Evolutionary conservation across 2,797 vertebrate species (phyloP).

Genomic region (Phrynocephalus forsythii): DNA sequence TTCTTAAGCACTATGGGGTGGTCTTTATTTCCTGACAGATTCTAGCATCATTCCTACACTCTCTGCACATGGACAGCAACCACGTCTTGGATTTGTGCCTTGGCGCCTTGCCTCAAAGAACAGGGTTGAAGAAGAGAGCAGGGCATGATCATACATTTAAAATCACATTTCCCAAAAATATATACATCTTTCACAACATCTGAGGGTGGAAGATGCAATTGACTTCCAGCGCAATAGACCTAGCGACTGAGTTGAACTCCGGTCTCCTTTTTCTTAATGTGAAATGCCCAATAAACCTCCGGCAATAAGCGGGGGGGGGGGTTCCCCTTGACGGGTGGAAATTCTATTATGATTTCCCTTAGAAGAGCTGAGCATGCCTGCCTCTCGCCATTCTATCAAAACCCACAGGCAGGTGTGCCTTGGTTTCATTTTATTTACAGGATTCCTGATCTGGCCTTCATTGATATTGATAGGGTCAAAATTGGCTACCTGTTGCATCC

Average conservation of each 20-base stretch:
- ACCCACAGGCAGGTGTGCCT: not conserved
- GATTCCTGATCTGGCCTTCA: not conserved
- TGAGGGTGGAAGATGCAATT: not conserved
- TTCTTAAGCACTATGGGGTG: too few relatives aligned
- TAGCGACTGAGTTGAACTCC: not conserved
- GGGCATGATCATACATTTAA: not conserved
- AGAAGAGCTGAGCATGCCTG: not conserved
- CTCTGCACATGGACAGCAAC: not conserved
- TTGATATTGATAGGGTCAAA: not conserved
- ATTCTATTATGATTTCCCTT: not conserved
- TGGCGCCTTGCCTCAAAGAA: not conserved
- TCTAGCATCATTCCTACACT: too few relatives aligned
- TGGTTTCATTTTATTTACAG: not conserved
- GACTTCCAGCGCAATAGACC: constrained; percentile 1
- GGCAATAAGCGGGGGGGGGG: too few relatives aligned
- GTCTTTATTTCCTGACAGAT: too few relatives aligned
- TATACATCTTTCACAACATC: not conserved
- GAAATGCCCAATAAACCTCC: not conserved
- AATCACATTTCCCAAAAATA: constrained; percentile 19
- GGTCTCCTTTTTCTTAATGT: not conserved
- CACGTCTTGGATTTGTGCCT: not conserved
- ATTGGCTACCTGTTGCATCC: too few relatives aligned
- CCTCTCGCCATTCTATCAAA: not conserved
- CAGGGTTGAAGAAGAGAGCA: not conserved
- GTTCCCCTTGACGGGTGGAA: not conserved